Conservation (phyloP, 2,113 vertebrate species). For the Scomber scombrus region DNA sequence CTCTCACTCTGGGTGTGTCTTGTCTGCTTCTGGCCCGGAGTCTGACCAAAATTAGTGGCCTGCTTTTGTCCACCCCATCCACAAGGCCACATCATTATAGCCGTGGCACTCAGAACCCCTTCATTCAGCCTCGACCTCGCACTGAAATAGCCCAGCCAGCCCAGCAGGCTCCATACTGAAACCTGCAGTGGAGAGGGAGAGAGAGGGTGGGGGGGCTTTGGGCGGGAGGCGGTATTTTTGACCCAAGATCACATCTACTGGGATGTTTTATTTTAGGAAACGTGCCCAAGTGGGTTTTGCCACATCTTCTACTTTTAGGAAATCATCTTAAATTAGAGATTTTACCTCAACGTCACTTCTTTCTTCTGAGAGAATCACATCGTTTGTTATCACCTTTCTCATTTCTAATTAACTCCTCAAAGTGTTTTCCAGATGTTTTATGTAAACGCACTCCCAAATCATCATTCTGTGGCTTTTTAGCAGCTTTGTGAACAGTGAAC, state of each 20-base stretch:
- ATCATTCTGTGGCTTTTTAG: slow-evolving; percentile 1
- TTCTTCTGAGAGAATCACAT: neutral
- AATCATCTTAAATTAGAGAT: neutral
- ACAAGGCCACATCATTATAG: slow-evolving; percentile 83
- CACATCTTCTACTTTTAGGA: slow-evolving; percentile 16
- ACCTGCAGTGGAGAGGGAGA: neutral
- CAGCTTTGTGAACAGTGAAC: neutral
- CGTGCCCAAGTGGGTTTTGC: neutral
- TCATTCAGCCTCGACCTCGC: slow-evolving; percentile 75
- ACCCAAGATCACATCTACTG: slow-evolving; percentile 37
- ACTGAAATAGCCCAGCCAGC: slow-evolving; percentile 72
- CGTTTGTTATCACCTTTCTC: neutral
- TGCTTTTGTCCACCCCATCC: slow-evolving; percentile 77
- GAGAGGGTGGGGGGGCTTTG: neutral
- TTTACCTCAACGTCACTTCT: neutral
- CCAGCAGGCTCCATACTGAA: slow-evolving; percentile 17
- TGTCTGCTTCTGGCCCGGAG: slow-evolving; percentile 63
- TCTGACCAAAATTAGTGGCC: slow-evolving; percentile 85
- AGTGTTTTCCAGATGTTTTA: neutral
- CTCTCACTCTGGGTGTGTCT: slow-evolving; percentile 80
- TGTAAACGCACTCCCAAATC: neutral
- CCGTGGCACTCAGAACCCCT: slow-evolving; percentile 64
- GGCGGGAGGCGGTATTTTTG: slow-evolving; percentile 44
- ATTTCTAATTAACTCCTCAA: neutral
- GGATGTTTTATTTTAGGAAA: slow-evolving; percentile 48